phyloP scores from a whole-genome alignment of 2,113 vertebrate species.

The Natator depressus region DNA sequence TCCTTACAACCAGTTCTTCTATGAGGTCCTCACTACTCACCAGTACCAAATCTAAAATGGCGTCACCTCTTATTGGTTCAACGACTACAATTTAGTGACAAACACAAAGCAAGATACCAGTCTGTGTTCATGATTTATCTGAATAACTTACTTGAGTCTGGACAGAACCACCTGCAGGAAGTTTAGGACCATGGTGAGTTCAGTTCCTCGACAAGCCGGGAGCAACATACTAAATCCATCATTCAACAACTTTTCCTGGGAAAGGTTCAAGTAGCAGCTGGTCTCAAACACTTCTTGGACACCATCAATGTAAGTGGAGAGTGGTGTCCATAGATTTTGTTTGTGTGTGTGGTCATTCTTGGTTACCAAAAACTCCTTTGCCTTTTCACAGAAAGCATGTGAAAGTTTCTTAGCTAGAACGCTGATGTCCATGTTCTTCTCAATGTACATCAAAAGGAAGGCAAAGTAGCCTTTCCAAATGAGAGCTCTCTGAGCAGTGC shows the following conservation, averaged over 20 bases:
- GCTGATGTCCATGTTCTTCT: slow-evolving; percentile 89
- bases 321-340: slow-evolving; percentile 89
- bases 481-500: slow-evolving; percentile 79
- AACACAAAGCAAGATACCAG: neutral
- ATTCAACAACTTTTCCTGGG: slow-evolving; percentile 93
- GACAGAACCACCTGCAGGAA: slow-evolving; percentile 89
- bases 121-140: neutral
- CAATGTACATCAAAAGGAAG: slow-evolving; percentile 89
- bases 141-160: slow-evolving; percentile 87
- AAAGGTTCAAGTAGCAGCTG: slow-evolving; percentile 85
- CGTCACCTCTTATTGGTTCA: no score
- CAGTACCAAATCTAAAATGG: no score
- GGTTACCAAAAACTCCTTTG: slow-evolving; percentile 92
- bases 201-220: slow-evolving; percentile 89
- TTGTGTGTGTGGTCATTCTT: slow-evolving; percentile 87
- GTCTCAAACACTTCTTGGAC: slow-evolving; percentile 94
- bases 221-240: slow-evolving; percentile 94
- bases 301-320: slow-evolving; percentile 91
- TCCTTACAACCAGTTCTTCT: no score
- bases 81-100: neutral
- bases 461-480: slow-evolving; percentile 93
- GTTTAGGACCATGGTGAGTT: slow-evolving; percentile 85
- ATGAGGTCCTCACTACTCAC: no score
- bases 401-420: slow-evolving; percentile 87
- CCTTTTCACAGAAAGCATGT: slow-evolving; percentile 84